A percentile compares a stretch with the other conserved stretches of the same genome.
Evolutionary conservation across 1,140 invertebrate species (phyloP).

Genomic region (Bombus difficillimus): DNA sequence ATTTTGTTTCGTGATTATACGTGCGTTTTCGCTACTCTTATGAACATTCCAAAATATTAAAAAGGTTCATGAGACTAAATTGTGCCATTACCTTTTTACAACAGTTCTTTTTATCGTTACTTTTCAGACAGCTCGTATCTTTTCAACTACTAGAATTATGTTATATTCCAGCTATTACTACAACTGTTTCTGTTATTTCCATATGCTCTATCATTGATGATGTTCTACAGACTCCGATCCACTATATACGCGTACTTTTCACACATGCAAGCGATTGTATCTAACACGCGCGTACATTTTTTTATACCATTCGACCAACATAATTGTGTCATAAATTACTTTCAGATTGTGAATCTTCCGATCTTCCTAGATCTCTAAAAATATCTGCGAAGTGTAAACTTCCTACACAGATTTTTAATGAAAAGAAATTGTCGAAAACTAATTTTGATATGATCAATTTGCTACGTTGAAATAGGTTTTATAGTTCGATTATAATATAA

Average conservation of each 20-base stretch:
- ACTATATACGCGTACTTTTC: neutral
- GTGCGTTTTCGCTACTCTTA: too few species aligned
- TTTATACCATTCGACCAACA: neutral
- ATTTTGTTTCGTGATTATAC: too few species aligned
- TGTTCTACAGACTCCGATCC: neutral
- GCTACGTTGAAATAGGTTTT: too few species aligned
- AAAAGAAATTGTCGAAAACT: neutral
- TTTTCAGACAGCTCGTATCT: too few species aligned
- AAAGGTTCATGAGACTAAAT: too few species aligned
- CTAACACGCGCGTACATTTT: neutral
- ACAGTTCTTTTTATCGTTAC: too few species aligned
- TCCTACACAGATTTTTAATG: neutral
- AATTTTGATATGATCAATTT: neutral
- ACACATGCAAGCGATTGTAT: neutral
- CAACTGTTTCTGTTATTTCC: neutral
- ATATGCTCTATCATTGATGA: neutral
- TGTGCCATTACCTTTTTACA: too few species aligned
- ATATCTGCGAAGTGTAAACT: neutral
- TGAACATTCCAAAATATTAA: too few species aligned
- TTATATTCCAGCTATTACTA: too few species aligned
- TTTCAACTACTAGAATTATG: too few species aligned
- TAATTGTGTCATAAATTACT: slow-evolving; percentile 18
- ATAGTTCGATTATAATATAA: too few species aligned
- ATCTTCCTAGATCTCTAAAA: neutral
- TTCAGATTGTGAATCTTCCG: neutral